Percentiles rank a stretch among this genome's conserved stretches.
phyloP scores from a whole-genome alignment of 2,113 vertebrate genomes.

The Semnornis frantzii region DNA sequence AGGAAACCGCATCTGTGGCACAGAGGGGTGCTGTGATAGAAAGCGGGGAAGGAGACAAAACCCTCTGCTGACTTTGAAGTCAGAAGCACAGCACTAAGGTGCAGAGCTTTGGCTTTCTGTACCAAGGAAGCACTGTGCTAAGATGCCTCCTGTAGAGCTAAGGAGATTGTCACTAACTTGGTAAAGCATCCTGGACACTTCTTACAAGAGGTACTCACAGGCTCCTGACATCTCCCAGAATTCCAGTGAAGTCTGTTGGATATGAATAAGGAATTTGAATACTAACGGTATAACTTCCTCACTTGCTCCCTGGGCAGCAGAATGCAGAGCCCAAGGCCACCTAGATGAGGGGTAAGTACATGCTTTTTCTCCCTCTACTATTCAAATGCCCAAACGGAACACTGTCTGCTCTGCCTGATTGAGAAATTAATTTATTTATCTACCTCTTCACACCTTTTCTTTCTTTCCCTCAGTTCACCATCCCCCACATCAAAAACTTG shows the following conservation, averaged over 20 bases:
- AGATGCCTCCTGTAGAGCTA: background rate
- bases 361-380: constrained; percentile 2
- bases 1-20: background rate
- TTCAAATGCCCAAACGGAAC: constrained; percentile 17
- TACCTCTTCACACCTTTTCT: background rate
- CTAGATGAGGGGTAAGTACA: background rate
- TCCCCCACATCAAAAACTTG: background rate
- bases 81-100: background rate
- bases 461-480: background rate
- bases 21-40: background rate
- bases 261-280: constrained; percentile 6
- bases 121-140: background rate
- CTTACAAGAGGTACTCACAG: background rate
- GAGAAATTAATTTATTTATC: background rate
- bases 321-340: background rate
- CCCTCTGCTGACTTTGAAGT: background rate
- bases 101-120: background rate
- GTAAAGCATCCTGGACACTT: background rate
- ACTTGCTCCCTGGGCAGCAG: background rate
- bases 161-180: background rate
- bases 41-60: background rate
- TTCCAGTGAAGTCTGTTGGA: background rate
- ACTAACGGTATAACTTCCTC: background rate
- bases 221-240: background rate
- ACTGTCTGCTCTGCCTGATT: background rate